A percentile compares a stretch with the other conserved stretches of the same genome.
These are phyloP conservation scores for Nansenia antarctica DNA, from an alignment of 2,113 vertebrate species.

Conservation along the genomic window DNA sequence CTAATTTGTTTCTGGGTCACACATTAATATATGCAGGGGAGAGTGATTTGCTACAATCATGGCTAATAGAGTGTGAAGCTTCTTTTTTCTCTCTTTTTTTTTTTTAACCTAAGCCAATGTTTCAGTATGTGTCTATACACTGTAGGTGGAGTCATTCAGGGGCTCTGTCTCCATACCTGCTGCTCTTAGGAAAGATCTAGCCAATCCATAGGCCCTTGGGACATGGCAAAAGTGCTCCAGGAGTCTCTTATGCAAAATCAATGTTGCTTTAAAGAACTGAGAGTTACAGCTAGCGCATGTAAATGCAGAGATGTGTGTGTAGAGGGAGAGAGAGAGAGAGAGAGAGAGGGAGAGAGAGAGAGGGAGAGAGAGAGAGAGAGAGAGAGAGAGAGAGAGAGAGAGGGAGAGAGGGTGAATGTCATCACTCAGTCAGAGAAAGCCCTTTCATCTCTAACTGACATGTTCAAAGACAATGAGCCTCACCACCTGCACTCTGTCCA, in stretches of 20 bases:
- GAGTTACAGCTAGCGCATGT: slow-evolving; percentile 48
- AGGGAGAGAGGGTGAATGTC: slow-evolving; percentile 42
- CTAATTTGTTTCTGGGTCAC: slow-evolving; percentile 26
- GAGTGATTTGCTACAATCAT: slow-evolving; percentile 20
- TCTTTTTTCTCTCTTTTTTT: too few relatives aligned
- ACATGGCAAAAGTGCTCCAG: slow-evolving; percentile 49
- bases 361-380: slow-evolving; percentile 39
- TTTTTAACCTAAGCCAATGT: neutral
- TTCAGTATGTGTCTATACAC: neutral
- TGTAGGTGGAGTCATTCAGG: neutral
- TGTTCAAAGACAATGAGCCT: slow-evolving; percentile 76
- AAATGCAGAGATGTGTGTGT: slow-evolving; percentile 42
- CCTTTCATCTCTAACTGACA: slow-evolving; percentile 70
- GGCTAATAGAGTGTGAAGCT: slow-evolving; percentile 14
- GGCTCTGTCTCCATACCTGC: slow-evolving; percentile 7
- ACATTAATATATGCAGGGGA: slow-evolving; percentile 7
- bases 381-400: slow-evolving; percentile 45
- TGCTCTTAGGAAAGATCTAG: slow-evolving; percentile 36
- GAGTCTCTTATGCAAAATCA: slow-evolving; percentile 56
- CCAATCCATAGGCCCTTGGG: slow-evolving; percentile 35
- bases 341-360: slow-evolving; percentile 54
- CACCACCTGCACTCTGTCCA: slow-evolving; percentile 49
- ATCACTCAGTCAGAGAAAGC: slow-evolving; percentile 53
- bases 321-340: slow-evolving; percentile 35
- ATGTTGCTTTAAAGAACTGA: slow-evolving; percentile 58